These are phyloP conservation scores for Athene noctua DNA, from an alignment of 2,113 vertebrate genomes.

Conservation along the genomic window DNA sequence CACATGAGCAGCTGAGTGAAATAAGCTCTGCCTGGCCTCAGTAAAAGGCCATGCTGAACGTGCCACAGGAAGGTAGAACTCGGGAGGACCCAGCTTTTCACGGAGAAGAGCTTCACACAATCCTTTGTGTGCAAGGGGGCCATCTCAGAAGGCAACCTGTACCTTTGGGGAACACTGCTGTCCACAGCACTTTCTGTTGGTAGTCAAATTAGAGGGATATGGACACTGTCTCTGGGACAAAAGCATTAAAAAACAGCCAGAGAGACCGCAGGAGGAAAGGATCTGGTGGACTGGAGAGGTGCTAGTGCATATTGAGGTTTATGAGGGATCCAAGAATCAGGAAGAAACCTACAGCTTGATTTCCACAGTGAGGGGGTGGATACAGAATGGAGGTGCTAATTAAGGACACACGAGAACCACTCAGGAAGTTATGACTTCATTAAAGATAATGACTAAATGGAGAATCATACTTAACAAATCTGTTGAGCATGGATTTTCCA, in stretches of 20 bases:
- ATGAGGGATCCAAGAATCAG: neutral
- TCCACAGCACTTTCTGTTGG: neutral
- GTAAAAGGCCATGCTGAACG: neutral
- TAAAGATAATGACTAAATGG: neutral
- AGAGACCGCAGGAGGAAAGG: neutral
- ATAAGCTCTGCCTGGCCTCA: neutral
- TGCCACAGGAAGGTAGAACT: neutral
- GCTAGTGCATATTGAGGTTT: neutral
- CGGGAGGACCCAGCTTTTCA: neutral
- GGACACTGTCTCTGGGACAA: neutral
- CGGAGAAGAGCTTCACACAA: neutral
- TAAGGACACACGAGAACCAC: neutral
- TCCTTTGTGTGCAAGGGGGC: neutral
- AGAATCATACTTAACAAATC: constrained; percentile 16
- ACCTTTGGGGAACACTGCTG: neutral
- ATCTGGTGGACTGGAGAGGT: neutral
- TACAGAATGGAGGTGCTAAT: neutral
- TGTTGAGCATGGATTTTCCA: constrained; percentile 1
- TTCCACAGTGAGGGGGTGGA: neutral
- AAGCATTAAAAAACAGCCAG: neutral
- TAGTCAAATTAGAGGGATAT: neutral
- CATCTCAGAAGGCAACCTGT: neutral
- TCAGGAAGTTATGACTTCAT: constrained; percentile 30
- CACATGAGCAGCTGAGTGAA: neutral
- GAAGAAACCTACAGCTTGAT: constrained; percentile 19